phyloP scores from a whole-genome alignment of 2,797 vertebrate genomes.

The Chiloscyllium punctatum region DNA sequence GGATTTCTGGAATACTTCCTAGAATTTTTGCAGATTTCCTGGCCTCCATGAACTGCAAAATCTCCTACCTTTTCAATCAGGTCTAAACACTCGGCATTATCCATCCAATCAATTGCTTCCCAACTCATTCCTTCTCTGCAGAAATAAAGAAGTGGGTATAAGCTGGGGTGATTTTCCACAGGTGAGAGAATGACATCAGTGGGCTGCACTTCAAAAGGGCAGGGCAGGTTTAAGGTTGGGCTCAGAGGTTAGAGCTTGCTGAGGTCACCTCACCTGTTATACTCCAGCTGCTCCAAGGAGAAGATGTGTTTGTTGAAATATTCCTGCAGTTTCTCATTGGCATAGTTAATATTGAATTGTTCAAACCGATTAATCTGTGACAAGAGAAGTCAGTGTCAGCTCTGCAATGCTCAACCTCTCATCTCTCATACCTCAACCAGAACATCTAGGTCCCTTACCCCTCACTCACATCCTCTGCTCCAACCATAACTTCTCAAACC shows the following conservation, averaged over 20 bases:
- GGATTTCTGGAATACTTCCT: not conserved
- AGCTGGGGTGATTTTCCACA: not conserved
- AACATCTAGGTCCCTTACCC: not conserved
- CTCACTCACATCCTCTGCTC: not conserved
- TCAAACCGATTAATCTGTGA: slow-evolving; percentile 81
- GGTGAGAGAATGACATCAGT: not conserved
- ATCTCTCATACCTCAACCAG: not conserved
- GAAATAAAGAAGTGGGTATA: not conserved
- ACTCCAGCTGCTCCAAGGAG: slow-evolving; percentile 83
- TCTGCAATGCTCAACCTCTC: no score
- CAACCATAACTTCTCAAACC: not conserved
- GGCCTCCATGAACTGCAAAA: not conserved
- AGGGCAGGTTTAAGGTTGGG: no score
- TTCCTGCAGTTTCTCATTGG: slow-evolving; percentile 86
- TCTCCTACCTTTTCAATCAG: slow-evolving; percentile 78
- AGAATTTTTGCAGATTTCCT: not conserved
- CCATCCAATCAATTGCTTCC: slow-evolving; percentile 93
- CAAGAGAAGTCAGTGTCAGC: slow-evolving; percentile 21
- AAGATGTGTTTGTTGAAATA: slow-evolving; percentile 94
- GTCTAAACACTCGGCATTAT: slow-evolving; percentile 85
- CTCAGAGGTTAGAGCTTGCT: not conserved
- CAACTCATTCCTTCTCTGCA: slow-evolving; percentile 79
- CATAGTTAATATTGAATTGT: slow-evolving; percentile 88
- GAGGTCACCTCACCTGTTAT: slow-evolving; percentile 62
- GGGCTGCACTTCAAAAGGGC: no score